Evolutionary conservation across 2,113 vertebrate genomes (phyloP), one percentile per base, ranked within the genome.

Genomic region (Brachypodius melanocephalos): DNA sequence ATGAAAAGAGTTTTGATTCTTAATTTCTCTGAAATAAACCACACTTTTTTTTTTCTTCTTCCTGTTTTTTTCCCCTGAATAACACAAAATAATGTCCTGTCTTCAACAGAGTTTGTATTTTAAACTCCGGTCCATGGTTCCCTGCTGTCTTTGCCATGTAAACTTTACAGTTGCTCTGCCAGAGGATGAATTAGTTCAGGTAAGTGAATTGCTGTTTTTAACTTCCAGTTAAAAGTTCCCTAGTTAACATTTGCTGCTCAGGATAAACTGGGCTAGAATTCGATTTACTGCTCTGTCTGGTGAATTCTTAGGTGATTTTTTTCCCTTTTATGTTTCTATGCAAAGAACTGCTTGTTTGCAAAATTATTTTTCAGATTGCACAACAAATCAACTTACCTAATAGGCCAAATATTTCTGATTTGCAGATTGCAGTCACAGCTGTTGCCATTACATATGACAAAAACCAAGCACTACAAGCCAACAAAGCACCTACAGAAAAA

Each of bases 131-230:
- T 99, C 99, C 14, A 99, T 99, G 99, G 98, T 98, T 63, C 99
- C 99, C 61, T 99, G 99, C 97, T 99, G 99, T 87, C 98, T 99
- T 52, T 99, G 99, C 97, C 99, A 99, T 85, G 98, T 99, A 17
- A 99, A 99, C 97, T 99, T 99, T 86, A 98, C 99, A 24, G 99
- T 99, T 20, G 99, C 99, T 34, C 98, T 99, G 61, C 99, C 99
- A 74, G 99, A 99, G 93, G 99, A 99, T 96, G 99, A 99, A 89
- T 97, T 99, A 96, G 98, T 99, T 97, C 99, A 99, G 98, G 99
- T 99, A 92, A 96, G 34, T 63, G 54, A 69, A 20, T 83, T 42
- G 45, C 2, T 58, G 17, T 51, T 22, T 91, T 75, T 79, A 38
- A 73, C 72, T 69, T 83, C 17, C 38, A 38, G 38, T 38, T 38